Evolutionary conservation across 2,888 invertebrate species (phyloP).

Genomic region (Serrognathus titanus): DNA sequence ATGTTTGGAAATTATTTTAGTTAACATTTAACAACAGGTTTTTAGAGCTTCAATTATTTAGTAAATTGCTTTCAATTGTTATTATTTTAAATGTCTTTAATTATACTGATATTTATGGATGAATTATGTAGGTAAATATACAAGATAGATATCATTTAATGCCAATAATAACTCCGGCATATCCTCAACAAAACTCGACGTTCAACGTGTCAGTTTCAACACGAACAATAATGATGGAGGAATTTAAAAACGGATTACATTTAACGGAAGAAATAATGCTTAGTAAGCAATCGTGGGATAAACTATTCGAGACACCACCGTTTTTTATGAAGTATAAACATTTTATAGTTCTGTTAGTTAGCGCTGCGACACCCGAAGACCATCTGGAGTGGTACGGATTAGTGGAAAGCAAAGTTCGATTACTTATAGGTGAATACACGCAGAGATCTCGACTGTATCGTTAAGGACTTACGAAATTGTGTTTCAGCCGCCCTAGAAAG

Average conservation of each 20-base stretch:
- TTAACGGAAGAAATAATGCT: constrained; percentile 85
- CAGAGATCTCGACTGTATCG: background rate
- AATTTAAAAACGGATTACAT: constrained; percentile 73
- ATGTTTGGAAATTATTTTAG: no score
- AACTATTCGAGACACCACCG: constrained; percentile 89
- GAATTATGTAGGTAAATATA: constrained; percentile 65
- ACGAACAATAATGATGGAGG: constrained; percentile 86
- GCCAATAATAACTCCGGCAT: constrained; percentile 99
- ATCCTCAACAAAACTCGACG: constrained; percentile 99
- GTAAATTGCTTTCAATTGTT: no score
- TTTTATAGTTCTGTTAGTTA: constrained; percentile 88
- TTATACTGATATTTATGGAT: background rate
- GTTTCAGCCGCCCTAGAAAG: constrained; percentile 75
- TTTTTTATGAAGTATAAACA: constrained; percentile 93
- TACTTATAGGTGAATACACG: constrained; percentile 68
- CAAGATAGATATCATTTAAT: constrained; percentile 92
- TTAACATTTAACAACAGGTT: background rate
- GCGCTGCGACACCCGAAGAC: constrained; percentile 75
- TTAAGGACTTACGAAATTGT: background rate
- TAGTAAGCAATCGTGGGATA: constrained; percentile 83
- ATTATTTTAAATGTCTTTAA: no score
- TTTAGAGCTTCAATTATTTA: no score
- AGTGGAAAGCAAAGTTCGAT: constrained; percentile 93
- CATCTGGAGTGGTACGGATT: constrained; percentile 96
- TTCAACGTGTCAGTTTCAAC: constrained; percentile 96